A percentile compares a stretch with the other conserved stretches of the same genome.
phyloP scores from a whole-genome alignment of 92 coral and sea anemone genomes.

The Epizoanthus ramosus region DNA sequence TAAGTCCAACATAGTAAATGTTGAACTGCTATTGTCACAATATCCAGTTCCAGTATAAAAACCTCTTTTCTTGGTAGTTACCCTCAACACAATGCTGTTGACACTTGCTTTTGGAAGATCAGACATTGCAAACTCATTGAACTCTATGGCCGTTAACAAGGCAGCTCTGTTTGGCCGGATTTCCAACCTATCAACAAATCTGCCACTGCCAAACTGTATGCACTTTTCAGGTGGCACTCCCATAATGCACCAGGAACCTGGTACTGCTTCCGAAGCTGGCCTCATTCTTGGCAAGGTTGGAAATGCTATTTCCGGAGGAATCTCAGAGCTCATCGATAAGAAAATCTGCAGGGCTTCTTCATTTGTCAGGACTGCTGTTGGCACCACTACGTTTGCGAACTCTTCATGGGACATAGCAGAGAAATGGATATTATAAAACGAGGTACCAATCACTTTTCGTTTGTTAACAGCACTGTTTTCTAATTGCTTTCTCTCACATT shows the following conservation, averaged over 20 bases:
- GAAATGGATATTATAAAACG: slow-evolving; percentile 15
- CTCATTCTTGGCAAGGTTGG: neutral
- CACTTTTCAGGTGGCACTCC: slow-evolving; percentile 10
- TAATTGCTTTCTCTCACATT: slow-evolving; percentile 2
- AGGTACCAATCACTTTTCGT: slow-evolving; percentile 33
- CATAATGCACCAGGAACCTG: slow-evolving; percentile 2
- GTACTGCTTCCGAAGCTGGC: neutral
- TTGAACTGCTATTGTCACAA: neutral
- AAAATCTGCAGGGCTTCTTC: slow-evolving; percentile 22
- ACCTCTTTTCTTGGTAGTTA: neutral
- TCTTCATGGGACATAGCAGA: slow-evolving; percentile 38
- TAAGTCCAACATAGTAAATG: neutral
- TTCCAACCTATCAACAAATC: neutral
- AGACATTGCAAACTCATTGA: neutral
- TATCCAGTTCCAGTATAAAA: neutral
- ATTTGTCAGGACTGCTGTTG: slow-evolving; percentile 30
- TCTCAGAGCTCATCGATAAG: neutral
- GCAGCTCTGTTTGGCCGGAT: neutral
- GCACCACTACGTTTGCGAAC: slow-evolving; percentile 16
- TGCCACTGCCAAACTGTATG: neutral
- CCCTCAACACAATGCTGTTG: neutral
- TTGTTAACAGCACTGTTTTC: neutral
- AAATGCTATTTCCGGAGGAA: neutral
- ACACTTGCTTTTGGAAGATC: neutral
- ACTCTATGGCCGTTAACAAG: neutral